Conservation (phyloP, 2,797 vertebrate genomes). For the Psittacula derbiana region DNA sequence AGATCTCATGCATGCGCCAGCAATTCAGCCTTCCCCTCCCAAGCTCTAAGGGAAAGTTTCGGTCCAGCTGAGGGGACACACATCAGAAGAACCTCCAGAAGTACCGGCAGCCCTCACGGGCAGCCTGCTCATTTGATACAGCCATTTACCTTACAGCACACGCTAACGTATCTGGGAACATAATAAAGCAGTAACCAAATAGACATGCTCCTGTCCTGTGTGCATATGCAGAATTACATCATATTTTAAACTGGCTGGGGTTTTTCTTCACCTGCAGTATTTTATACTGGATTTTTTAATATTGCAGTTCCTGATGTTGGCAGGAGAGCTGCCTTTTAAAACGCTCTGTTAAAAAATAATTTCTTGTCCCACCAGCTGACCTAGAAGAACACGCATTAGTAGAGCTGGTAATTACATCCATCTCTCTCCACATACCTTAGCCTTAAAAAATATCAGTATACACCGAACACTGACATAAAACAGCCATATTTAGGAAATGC, state of each 20-base stretch:
- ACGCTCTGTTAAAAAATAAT: neutral
- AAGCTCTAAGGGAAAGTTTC: slow-evolving; percentile 7
- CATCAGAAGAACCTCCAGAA: slow-evolving; percentile 8
- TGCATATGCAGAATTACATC: neutral
- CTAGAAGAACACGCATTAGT: neutral
- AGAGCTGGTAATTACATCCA: neutral
- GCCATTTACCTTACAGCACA: neutral
- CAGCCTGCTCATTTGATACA: neutral
- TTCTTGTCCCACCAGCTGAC: neutral
- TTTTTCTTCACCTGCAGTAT: neutral
- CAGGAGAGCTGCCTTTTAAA: slow-evolving; percentile 22
- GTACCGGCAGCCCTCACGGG: neutral
- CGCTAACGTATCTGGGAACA: neutral
- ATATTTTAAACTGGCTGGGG: neutral
- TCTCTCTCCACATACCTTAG: neutral
- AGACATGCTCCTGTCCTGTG: neutral
- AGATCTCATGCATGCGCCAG: neutral
- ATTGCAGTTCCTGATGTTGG: neutral
- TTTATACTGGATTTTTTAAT: slow-evolving; percentile 10
- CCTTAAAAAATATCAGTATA: neutral
- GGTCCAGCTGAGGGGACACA: neutral
- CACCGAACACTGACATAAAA: neutral
- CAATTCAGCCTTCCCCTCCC: neutral
- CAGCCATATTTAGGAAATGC: neutral
- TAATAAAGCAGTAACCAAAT: neutral